A percentile compares a stretch with the other conserved stretches of the same genome.
Evolutionary conservation across 2,888 invertebrate species (phyloP).

Genomic region (Netelia inedita): DNA sequence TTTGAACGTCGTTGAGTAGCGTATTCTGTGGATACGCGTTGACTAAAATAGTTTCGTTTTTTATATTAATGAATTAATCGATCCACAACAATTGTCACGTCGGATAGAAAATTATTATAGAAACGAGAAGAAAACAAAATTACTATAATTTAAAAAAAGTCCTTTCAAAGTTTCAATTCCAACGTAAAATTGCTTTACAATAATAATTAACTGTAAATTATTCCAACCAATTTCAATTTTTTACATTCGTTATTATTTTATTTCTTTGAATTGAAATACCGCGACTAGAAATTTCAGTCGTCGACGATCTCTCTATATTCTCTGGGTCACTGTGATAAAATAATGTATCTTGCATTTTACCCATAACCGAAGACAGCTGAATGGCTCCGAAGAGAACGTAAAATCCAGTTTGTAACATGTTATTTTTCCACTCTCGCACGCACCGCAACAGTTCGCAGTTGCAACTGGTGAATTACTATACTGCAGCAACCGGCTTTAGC

Average conservation of each 20-base stretch:
- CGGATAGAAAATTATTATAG: neutral
- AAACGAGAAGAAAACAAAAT: neutral
- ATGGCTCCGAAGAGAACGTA: constrained; percentile 68
- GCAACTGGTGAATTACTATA: constrained; percentile 76
- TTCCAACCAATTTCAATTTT: neutral
- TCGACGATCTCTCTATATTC: neutral
- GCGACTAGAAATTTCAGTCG: neutral
- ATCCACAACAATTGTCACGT: neutral
- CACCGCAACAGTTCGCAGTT: constrained; percentile 69
- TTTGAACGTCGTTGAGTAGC: constrained; percentile 77
- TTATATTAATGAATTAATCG: neutral
- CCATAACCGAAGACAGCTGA: constrained; percentile 68
- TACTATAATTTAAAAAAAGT: neutral
- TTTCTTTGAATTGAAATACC: neutral
- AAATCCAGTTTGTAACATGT: constrained; percentile 73
- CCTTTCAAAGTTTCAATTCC: no score
- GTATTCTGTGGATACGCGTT: constrained; percentile 75
- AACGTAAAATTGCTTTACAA: no score
- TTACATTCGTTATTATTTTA: neutral
- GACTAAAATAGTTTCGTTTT: constrained; percentile 67
- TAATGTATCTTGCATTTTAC: constrained; percentile 63
- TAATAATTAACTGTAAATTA: no score
- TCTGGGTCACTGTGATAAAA: neutral
- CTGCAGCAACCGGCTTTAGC: constrained; percentile 75
- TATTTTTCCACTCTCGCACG: constrained; percentile 54